Percentiles rank a stretch among this genome's conserved stretches.
phyloP scores from a whole-genome alignment of 2,113 vertebrate species.

The Gambusia affinis region DNA sequence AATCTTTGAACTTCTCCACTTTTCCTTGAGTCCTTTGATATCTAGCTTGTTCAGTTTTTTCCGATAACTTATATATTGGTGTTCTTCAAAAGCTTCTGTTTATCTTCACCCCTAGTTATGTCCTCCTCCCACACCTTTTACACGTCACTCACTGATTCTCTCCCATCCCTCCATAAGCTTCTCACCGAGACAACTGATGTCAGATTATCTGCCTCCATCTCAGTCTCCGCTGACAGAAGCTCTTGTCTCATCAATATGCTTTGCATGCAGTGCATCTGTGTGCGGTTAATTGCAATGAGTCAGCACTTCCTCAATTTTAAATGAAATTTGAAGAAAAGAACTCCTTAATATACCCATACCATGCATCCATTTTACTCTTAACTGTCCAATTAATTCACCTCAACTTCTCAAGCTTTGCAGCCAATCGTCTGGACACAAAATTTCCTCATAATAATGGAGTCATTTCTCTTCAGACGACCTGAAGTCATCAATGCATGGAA shows the following conservation, averaged over 20 bases:
- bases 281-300: background rate
- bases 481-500: constrained; percentile 53
- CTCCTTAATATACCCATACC: constrained; percentile 22
- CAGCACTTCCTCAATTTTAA: constrained; percentile 9
- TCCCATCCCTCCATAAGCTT: constrained; percentile 25
- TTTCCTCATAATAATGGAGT: background rate
- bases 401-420: constrained; percentile 17
- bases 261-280: constrained; percentile 5
- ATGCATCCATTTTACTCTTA: constrained; percentile 29
- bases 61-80: constrained; percentile 17
- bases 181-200: constrained; percentile 20
- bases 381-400: constrained; percentile 35
- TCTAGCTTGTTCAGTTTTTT: constrained; percentile 7
- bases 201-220: constrained; percentile 20
- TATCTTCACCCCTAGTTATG: constrained; percentile 19
- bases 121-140: constrained; percentile 20
- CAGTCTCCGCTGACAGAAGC: constrained; percentile 21
- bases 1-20: constrained; percentile 28
- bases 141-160: constrained; percentile 40
- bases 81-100: constrained; percentile 4
- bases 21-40: background rate
- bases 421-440: constrained; percentile 30
- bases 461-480: constrained; percentile 43
- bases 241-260: constrained; percentile 6
- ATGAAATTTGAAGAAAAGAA: constrained; percentile 33